phyloP scores from a whole-genome alignment of 2,888 invertebrate species.

The Acrobasis suavella region DNA sequence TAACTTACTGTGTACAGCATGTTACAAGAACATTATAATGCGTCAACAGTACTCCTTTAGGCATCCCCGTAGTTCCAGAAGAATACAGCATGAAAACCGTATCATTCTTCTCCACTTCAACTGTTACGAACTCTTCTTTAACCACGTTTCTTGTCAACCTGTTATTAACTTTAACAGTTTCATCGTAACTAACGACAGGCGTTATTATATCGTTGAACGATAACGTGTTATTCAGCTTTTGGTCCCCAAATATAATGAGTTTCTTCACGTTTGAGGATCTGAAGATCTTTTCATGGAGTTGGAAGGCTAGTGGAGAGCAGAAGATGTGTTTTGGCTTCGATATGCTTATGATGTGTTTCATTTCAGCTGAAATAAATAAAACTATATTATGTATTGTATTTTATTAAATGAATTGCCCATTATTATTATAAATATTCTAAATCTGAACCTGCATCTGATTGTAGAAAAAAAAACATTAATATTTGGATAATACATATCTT shows the following conservation, averaged over 20 bases:
- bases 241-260: conserved; percentile 54
- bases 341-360: conserved; percentile 55
- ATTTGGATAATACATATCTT: too few relatives aligned
- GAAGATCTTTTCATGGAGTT: conserved; percentile 45
- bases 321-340: conserved; percentile 58
- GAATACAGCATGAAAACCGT: conserved; percentile 60
- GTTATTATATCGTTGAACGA: conserved; percentile 46
- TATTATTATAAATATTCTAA: too few relatives aligned
- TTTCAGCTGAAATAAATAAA: conserved; percentile 57
- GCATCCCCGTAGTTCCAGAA: conserved; percentile 67
- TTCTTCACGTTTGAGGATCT: conserved; percentile 42
- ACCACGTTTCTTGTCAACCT: conserved; percentile 40
- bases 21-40: conserved; percentile 52
- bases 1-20: conserved; percentile 48
- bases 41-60: conserved; percentile 65
- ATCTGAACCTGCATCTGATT: too few relatives aligned
- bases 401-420: too few relatives aligned
- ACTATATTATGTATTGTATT: not conserved
- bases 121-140: conserved; percentile 48
- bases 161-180: conserved; percentile 33
- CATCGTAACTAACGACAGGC: not conserved
- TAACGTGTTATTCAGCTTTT: conserved; percentile 38
- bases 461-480: too few relatives aligned
- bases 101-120: conserved; percentile 52
- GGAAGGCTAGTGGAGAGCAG: conserved; percentile 53